phyloP scores from a whole-genome alignment of 2,888 invertebrate species.

The Blera fallax region DNA sequence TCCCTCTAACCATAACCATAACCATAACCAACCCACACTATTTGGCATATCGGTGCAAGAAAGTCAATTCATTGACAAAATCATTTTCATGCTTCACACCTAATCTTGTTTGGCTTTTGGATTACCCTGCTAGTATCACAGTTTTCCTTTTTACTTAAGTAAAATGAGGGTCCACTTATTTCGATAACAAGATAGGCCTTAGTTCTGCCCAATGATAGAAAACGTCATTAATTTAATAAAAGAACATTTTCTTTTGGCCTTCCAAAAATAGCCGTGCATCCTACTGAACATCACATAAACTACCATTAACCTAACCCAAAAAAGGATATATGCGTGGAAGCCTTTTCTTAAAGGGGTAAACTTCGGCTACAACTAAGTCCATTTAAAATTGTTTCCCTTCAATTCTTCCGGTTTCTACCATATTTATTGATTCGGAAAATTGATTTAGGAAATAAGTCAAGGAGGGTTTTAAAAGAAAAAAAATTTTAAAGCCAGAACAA shows the following conservation, averaged over 20 bases:
- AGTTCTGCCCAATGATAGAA: background rate
- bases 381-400: background rate
- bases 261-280: background rate
- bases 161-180: background rate
- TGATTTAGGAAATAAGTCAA: background rate
- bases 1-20: too few relatives aligned
- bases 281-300: background rate
- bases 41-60: too few relatives aligned
- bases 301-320: background rate
- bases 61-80: too few relatives aligned
- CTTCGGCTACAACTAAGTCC: background rate
- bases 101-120: too few relatives aligned
- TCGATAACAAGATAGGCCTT: background rate
- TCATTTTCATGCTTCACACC: too few relatives aligned
- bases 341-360: background rate
- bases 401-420: background rate
- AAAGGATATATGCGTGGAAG: background rate
- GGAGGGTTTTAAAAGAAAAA: background rate
- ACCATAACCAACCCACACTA: too few relatives aligned
- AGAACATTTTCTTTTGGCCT: background rate
- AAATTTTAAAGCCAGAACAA: background rate
- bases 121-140: too few relatives aligned
- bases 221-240: background rate
- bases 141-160: background rate
- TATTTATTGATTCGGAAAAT: conserved; percentile 3